Evolutionary conservation across 2,113 vertebrate species (phyloP).

Genomic region (Regulus satrapa): DNA sequence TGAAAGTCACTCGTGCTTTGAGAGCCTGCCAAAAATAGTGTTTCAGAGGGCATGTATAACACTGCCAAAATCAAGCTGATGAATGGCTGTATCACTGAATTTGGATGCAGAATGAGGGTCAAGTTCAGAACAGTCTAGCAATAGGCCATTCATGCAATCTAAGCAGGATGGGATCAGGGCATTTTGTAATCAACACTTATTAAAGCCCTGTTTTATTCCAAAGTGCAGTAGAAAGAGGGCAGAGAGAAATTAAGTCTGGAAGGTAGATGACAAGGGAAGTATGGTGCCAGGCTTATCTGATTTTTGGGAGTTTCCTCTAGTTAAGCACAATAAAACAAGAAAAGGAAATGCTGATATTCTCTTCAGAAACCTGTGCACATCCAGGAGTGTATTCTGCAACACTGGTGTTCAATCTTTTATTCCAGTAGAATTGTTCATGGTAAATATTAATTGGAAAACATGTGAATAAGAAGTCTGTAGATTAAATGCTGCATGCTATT

Average conservation of each 20-base stretch:
- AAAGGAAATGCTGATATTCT: neutral
- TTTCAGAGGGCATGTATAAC: conserved; percentile 67
- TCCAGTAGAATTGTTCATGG: neutral
- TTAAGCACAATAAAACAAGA: conserved; percentile 35
- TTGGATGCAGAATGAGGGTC: conserved; percentile 61
- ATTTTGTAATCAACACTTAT: conserved; percentile 50
- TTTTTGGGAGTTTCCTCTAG: neutral
- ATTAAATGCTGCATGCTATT: neutral
- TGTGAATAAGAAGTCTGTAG: neutral
- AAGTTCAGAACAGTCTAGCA: conserved; percentile 43
- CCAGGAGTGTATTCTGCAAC: neutral
- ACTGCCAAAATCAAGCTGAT: conserved; percentile 67
- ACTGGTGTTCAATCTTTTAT: neutral
- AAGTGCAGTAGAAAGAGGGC: neutral
- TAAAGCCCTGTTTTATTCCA: neutral
- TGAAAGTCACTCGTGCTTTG: conserved; percentile 59
- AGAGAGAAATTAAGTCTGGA: conserved; percentile 34
- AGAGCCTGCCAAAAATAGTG: conserved; percentile 63
- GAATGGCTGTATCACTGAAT: conserved; percentile 61
- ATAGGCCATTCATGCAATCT: conserved; percentile 24
- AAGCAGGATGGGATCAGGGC: neutral
- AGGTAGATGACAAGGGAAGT: neutral
- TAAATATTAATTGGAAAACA: neutral
- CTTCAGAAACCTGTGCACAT: conserved; percentile 11
- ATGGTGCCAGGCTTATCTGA: neutral